These are phyloP conservation scores for Chaetophractus vellerosus DNA, from an alignment of 2,797 vertebrate species.

Conservation along the genomic window DNA sequence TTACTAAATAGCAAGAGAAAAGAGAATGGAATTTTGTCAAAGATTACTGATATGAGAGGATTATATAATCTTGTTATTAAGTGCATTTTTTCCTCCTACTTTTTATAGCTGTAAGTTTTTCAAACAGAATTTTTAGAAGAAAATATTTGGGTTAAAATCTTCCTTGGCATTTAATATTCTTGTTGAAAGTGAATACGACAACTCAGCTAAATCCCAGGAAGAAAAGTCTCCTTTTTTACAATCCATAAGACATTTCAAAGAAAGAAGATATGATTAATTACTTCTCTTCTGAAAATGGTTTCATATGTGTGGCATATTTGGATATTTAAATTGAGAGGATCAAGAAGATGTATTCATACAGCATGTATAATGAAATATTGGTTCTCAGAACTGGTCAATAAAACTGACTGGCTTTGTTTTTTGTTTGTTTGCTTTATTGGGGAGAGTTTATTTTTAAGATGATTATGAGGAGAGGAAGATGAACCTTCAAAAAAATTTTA, in stretches of 20 bases:
- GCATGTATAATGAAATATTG: neutral
- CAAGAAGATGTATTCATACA: neutral
- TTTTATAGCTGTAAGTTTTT: constrained; percentile 36
- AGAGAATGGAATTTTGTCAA: neutral
- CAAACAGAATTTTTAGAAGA: constrained; percentile 36
- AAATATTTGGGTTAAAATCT: neutral
- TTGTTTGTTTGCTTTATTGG: neutral
- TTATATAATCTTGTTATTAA: constrained; percentile 46
- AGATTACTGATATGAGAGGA: constrained; percentile 9
- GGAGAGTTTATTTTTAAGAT: neutral
- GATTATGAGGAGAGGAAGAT: neutral
- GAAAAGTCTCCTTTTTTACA: neutral
- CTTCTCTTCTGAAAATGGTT: neutral
- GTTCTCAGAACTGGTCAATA: neutral
- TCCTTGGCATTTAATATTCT: constrained; percentile 39
- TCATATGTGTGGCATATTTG: neutral
- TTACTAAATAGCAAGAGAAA: constrained; percentile 27
- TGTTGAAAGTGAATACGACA: constrained; percentile 16
- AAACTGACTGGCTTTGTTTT: neutral
- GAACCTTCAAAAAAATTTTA: neutral
- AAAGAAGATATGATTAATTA: neutral
- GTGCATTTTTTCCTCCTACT: neutral
- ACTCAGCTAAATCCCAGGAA: neutral
- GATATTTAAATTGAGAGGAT: neutral
- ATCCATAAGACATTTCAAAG: neutral